A percentile compares a stretch with the other conserved stretches of the same genome.
Conservation (phyloP, 2,797 vertebrate genomes). For the Rhadinocentrus ornatus region DNA sequence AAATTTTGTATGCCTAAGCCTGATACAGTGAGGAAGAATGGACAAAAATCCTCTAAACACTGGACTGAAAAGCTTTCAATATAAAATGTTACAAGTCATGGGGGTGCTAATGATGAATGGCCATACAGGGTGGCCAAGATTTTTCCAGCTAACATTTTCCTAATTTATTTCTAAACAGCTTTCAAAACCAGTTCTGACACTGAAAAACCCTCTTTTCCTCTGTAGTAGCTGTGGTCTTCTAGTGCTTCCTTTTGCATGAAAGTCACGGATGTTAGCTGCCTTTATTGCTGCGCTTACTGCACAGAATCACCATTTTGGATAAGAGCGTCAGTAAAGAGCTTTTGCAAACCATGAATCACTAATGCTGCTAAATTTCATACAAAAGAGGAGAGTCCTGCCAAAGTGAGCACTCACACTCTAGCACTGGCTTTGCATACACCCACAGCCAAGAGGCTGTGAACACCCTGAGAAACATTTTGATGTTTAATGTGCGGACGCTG, state of each 20-base stretch:
- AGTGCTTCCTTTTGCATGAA: not conserved
- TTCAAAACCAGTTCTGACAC: not conserved
- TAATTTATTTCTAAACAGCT: not conserved
- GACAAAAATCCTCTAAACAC: not conserved
- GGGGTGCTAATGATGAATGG: not conserved
- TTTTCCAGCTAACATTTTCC: not conserved
- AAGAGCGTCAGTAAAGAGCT: constrained; percentile 27
- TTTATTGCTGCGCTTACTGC: constrained; percentile 31
- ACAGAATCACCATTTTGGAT: constrained; percentile 34
- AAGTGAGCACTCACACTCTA: constrained; percentile 19
- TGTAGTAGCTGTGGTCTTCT: not conserved
- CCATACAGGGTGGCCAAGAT: not conserved
- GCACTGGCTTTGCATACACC: constrained; percentile 26
- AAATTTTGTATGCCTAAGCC: not conserved
- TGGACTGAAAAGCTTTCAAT: not conserved
- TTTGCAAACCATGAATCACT: constrained; percentile 54
- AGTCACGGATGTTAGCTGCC: constrained; percentile 20
- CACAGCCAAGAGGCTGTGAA: constrained; percentile 16
- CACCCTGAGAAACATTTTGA: constrained; percentile 40
- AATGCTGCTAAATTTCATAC: constrained; percentile 30
- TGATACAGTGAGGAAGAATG: not conserved
- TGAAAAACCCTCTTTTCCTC: constrained; percentile 11
- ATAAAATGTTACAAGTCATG: not conserved
- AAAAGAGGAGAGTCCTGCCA: constrained; percentile 24
- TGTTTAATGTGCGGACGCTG: constrained; percentile 55